Conservation (phyloP, 2,113 vertebrate genomes). For the Aythya baeri region DNA sequence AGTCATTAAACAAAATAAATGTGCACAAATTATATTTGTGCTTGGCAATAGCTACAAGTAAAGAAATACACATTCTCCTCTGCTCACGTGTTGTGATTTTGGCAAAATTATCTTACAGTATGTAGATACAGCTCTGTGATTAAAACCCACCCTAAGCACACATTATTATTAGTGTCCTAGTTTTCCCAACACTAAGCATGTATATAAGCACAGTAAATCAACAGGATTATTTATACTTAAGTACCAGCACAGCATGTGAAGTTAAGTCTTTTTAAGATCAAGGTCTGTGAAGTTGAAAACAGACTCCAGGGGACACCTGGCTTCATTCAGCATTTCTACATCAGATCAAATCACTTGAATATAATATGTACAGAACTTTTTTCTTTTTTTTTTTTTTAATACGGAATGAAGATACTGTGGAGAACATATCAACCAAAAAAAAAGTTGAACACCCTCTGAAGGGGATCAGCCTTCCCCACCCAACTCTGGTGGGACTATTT, state of each 20-base stretch:
- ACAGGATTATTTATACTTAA: slow-evolving; percentile 26
- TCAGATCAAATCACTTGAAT: not conserved
- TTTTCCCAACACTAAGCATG: not conserved
- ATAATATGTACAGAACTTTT: not conserved
- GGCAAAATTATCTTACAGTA: not conserved
- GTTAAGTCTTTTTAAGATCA: slow-evolving; percentile 25
- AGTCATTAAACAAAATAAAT: not conserved
- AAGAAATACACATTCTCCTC: not conserved
- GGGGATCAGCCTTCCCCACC: not conserved
- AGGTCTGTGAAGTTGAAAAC: slow-evolving; percentile 10
- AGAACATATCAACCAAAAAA: not conserved
- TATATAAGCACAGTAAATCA: slow-evolving; percentile 1
- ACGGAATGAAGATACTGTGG: not conserved
- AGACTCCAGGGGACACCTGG: not conserved
- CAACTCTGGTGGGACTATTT: not conserved
- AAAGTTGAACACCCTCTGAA: not conserved
- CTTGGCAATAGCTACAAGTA: not conserved
- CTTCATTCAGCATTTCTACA: not conserved
- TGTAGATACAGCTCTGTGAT: not conserved
- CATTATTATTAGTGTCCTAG: not conserved
- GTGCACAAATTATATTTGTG: not conserved
- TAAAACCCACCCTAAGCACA: not conserved
- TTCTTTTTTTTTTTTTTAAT: not conserved
- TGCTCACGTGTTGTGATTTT: not conserved
- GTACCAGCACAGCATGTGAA: not conserved